Conservation (phyloP, 1,140 invertebrate genomes). For the Pseudoatta argentina region DNA sequence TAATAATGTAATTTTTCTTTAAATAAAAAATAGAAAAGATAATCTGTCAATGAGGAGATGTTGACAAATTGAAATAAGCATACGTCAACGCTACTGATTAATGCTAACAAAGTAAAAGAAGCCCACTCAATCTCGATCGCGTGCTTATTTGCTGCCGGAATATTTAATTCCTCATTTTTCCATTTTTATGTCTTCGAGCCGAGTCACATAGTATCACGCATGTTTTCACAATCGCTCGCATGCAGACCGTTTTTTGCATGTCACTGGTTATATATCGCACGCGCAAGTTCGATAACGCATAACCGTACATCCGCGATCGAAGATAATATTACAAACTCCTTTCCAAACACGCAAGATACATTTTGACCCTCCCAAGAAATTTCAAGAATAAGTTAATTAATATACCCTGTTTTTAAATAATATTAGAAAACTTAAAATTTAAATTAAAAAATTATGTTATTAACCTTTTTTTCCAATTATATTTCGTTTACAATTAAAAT, state of each 20-base stretch:
- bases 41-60: slow-evolving; percentile 12
- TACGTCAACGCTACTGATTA: slow-evolving; percentile 36
- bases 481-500: not conserved
- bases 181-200: slow-evolving; percentile 46
- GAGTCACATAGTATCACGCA: slow-evolving; percentile 78
- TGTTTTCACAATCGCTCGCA: slow-evolving; percentile 71
- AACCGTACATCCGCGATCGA: slow-evolving; percentile 50
- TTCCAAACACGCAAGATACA: slow-evolving; percentile 32
- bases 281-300: slow-evolving; percentile 58
- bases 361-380: slow-evolving; percentile 3
- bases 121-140: slow-evolving; percentile 51
- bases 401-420: slow-evolving; percentile 6
- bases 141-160: slow-evolving; percentile 64
- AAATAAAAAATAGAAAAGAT: not conserved
- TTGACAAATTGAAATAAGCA: slow-evolving; percentile 30
- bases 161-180: slow-evolving; percentile 72
- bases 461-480: not conserved
- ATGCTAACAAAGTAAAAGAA: slow-evolving; percentile 15
- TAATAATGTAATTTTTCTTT: not conserved
- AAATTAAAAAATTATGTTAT: slow-evolving; percentile 7
- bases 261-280: slow-evolving; percentile 51
- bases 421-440: not conserved
- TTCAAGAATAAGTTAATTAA: slow-evolving; percentile 21
- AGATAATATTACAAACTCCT: slow-evolving; percentile 7
- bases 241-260: slow-evolving; percentile 78